Conservation (phyloP, 2,888 invertebrate species). For the Nephrotoma appendiculata region DNA sequence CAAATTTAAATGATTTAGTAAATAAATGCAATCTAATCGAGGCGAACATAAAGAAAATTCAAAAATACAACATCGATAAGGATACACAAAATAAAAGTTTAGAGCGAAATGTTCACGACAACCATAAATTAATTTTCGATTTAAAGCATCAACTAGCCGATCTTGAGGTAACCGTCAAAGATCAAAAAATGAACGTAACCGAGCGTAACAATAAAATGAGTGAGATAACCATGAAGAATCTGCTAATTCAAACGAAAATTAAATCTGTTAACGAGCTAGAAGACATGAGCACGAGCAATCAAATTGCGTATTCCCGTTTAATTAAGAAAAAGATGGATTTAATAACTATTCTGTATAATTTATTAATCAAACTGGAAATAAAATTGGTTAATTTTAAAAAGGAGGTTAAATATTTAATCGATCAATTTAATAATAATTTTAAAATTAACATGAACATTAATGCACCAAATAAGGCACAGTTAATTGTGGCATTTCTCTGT, state of each 20-base stretch:
- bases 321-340: slow-evolving; percentile 9
- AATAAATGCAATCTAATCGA: background rate
- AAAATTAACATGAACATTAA: background rate
- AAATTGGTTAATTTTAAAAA: background rate
- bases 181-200: slow-evolving; percentile 13
- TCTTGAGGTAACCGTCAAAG: background rate
- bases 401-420: background rate
- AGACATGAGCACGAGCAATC: slow-evolving; percentile 10
- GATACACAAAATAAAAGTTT: slow-evolving; percentile 7
- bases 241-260: slow-evolving; percentile 8
- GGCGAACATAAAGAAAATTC: background rate
- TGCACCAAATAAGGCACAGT: background rate
- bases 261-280: slow-evolving; percentile 7
- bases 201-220: slow-evolving; percentile 19
- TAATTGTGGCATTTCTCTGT: background rate
- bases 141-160: background rate
- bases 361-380: background rate
- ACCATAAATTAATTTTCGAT: slow-evolving; percentile 6
- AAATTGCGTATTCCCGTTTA: slow-evolving; percentile 11
- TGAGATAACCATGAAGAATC: slow-evolving; percentile 15
- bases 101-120: background rate
- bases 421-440: background rate
- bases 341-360: slow-evolving; percentile 11
- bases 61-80: background rate
- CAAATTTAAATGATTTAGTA: background rate